Evolutionary conservation across 2,113 vertebrate genomes (phyloP).

Genomic region (Chroicocephalus ridibundus): DNA sequence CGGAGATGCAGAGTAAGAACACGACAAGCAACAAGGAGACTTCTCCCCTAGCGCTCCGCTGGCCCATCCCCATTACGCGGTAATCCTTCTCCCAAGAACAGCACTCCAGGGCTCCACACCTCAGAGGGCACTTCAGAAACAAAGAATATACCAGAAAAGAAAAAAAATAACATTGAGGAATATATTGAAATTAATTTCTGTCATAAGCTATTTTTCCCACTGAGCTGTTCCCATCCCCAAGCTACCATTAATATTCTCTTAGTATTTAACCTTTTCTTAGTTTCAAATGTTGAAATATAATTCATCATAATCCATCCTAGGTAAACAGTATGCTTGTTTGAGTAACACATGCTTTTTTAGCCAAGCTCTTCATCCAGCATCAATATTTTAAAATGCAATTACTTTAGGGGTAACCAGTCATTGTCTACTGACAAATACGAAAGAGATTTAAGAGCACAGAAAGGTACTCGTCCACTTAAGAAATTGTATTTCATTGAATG

Average conservation of each 20-base stretch:
- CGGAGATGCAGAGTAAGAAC: not conserved
- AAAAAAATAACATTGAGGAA: not conserved
- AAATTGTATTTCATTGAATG: not conserved
- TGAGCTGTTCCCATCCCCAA: not conserved
- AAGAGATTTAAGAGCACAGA: not conserved
- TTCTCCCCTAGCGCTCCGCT: not conserved
- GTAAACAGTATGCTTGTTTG: not conserved
- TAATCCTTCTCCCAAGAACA: not conserved
- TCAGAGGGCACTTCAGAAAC: not conserved
- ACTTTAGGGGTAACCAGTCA: not conserved
- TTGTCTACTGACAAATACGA: not conserved
- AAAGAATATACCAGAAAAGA: not conserved
- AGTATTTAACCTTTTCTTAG: not conserved
- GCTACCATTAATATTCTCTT: not conserved
- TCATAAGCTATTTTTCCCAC: not conserved
- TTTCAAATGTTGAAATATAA: constrained; percentile 12
- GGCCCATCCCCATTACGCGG: rapidly evolving
- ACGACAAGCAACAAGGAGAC: not conserved
- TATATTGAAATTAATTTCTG: not conserved
- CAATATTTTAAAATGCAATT: not conserved
- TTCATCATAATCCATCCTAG: not conserved
- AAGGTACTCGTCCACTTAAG: not conserved
- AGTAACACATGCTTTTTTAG: not conserved
- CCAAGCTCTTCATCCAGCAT: not conserved
- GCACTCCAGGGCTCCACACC: not conserved